phyloP scores from a whole-genome alignment of 2,113 vertebrate genomes.

The Chroicocephalus ridibundus region DNA sequence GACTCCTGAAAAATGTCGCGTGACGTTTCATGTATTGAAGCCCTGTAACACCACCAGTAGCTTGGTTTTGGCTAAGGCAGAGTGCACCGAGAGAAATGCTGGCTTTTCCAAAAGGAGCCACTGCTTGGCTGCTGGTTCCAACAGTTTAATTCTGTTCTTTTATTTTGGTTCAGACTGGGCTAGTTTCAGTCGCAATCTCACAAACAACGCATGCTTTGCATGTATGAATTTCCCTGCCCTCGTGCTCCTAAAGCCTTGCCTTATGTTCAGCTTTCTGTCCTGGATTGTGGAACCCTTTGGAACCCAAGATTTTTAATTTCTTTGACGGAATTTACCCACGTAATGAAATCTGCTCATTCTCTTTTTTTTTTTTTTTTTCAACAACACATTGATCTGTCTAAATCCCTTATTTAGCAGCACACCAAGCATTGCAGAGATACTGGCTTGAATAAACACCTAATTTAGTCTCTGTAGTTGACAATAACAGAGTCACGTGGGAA shows the following conservation, averaged over 20 bases:
- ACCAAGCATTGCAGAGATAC: background rate
- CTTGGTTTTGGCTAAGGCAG: background rate
- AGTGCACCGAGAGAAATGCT: background rate
- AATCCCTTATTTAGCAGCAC: background rate
- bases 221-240: background rate
- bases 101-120: accelerated
- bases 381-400: background rate
- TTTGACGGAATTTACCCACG: background rate
- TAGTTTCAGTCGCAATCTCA: background rate
- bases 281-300: background rate
- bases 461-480: background rate
- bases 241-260: accelerated
- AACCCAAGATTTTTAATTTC: background rate
- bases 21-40: background rate
- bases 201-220: background rate
- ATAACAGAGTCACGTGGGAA: background rate
- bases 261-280: background rate
- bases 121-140: background rate
- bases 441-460: background rate
- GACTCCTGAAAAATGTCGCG: background rate
- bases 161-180: background rate
- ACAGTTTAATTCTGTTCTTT: accelerated
- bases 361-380: background rate
- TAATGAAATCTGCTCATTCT: background rate
- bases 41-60: background rate